phyloP scores from a whole-genome alignment of 2,888 invertebrate species.

The Ligdia adustata region DNA sequence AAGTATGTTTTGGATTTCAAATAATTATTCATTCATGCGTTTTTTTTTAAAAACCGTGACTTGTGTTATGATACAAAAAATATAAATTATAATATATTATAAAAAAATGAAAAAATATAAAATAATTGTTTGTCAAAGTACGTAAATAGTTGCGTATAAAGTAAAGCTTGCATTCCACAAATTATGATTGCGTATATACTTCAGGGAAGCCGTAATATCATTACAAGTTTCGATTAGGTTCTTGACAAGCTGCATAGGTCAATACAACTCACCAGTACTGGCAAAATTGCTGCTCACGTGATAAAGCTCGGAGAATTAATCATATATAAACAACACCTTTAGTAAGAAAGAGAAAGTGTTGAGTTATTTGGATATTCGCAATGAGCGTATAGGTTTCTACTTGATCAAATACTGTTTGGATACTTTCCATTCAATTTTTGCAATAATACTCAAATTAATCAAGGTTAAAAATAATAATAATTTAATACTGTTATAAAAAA shows the following conservation, averaged over 20 bases:
- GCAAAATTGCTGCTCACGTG: neutral
- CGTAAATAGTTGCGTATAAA: neutral
- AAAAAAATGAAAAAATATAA: too few relatives aligned
- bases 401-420: neutral
- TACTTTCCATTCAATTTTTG: neutral
- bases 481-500: too few relatives aligned
- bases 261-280: neutral
- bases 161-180: conserved; percentile 1
- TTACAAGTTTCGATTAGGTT: conserved; percentile 5
- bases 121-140: too few relatives aligned
- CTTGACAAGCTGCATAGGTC: neutral
- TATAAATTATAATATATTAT: too few relatives aligned
- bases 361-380: conserved; percentile 17
- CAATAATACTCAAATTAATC: too few relatives aligned
- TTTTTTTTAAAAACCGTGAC: too few relatives aligned
- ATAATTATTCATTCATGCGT: too few relatives aligned
- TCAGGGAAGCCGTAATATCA: conserved; percentile 1
- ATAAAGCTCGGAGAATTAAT: conserved; percentile 1
- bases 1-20: too few relatives aligned
- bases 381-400: conserved; percentile 11
- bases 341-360: conserved; percentile 22
- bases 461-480: too few relatives aligned
- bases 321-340: conserved; percentile 10
- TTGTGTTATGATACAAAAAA: too few relatives aligned
- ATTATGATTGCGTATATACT: neutral